phyloP scores from a whole-genome alignment of 2,113 vertebrate genomes.

The Microtus oregoni region DNA sequence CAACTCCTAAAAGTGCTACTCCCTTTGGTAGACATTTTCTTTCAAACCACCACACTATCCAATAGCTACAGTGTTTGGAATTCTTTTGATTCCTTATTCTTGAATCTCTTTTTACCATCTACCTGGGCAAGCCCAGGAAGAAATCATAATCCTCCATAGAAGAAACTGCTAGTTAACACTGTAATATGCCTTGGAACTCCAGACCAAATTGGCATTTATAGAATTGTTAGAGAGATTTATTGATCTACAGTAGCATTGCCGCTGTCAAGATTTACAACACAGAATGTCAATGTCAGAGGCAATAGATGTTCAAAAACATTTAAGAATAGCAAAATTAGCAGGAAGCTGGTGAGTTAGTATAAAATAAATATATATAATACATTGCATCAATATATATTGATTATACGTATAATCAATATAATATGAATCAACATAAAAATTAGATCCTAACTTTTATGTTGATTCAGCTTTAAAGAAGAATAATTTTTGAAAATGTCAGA shows the following conservation, averaged over 20 bases:
- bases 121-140: neutral
- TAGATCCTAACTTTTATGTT: neutral
- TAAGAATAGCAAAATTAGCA: slow-evolving; percentile 4
- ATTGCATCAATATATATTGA: too few species aligned
- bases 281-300: neutral
- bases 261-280: neutral
- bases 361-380: too few species aligned
- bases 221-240: neutral
- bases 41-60: neutral
- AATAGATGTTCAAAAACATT: neutral
- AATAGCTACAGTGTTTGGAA: neutral
- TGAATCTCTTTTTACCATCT: neutral
- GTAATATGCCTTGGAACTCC: slow-evolving; percentile 24
- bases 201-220: slow-evolving; percentile 28
- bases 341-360: neutral
- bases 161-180: neutral
- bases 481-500: neutral
- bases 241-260: neutral
- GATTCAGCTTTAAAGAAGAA: slow-evolving; percentile 33
- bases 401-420: too few species aligned
- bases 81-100: neutral
- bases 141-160: neutral
- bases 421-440: too few species aligned
- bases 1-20: too few species aligned
- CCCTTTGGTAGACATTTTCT: neutral